Evolutionary conservation across 2,797 vertebrate species (phyloP).

Genomic region (Paratrypauchen microcephalus): DNA sequence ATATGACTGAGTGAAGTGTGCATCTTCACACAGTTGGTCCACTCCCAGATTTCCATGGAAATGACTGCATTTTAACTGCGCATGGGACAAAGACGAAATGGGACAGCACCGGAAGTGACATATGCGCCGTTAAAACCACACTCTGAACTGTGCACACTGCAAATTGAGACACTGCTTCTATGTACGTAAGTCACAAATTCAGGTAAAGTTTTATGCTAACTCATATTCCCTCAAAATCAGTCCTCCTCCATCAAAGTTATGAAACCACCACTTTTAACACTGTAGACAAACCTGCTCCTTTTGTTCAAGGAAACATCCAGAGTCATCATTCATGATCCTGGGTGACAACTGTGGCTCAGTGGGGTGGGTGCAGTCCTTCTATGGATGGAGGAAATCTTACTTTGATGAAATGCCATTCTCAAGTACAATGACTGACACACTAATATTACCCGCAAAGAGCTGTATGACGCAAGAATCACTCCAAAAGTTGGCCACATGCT

Average conservation of each 20-base stretch:
- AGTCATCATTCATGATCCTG: not conserved
- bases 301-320: not conserved
- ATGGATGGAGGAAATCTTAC: not conserved
- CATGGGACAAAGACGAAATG: no score
- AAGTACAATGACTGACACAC: slow-evolving; percentile 22
- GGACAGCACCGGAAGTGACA: no score
- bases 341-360: slow-evolving; percentile 3
- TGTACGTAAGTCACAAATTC: not conserved
- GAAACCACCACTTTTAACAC: not conserved
- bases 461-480: not conserved
- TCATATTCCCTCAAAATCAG: not conserved
- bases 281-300: not conserved
- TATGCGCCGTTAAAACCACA: no score
- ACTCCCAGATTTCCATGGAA: no score
- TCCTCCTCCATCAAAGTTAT: not conserved
- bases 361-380: not conserved
- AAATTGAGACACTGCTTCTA: no score
- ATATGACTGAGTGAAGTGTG: no score
- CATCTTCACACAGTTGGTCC: no score
- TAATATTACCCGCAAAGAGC: slow-evolving; percentile 15
- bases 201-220: not conserved
- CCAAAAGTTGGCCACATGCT: slow-evolving; percentile 20
- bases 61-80: no score
- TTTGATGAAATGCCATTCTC: slow-evolving; percentile 14
- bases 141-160: no score